Evolutionary conservation across 2,113 vertebrate genomes (phyloP).

Genomic region (Erythrocebus patas): DNA sequence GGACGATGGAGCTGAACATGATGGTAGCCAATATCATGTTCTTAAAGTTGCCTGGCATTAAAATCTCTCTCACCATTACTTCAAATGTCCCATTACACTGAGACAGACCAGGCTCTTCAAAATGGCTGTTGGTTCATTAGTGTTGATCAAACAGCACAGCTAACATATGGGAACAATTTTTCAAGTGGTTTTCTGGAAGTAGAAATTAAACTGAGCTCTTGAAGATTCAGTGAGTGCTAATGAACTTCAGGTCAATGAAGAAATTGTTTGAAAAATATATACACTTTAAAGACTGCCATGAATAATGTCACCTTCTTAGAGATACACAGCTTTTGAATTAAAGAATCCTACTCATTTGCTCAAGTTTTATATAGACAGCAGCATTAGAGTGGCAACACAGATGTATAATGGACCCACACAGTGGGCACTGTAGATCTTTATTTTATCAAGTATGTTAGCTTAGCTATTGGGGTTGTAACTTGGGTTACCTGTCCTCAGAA

Average conservation of each 20-base stretch:
- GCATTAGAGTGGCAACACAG: background rate
- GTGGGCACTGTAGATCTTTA: background rate
- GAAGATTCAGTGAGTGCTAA: constrained; percentile 50
- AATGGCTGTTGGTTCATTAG: background rate
- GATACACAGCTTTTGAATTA: background rate
- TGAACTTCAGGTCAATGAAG: constrained; percentile 49
- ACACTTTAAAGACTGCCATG: background rate
- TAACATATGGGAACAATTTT: background rate
- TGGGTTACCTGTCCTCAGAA: background rate
- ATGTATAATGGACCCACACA: background rate
- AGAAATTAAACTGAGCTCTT: constrained; percentile 18
- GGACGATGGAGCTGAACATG: background rate
- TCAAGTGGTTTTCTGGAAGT: constrained; percentile 1
- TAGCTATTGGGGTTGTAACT: background rate
- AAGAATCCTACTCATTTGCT: constrained; percentile 56
- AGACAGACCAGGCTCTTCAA: background rate
- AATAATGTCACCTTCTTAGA: constrained; percentile 12
- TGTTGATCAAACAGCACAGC: background rate
- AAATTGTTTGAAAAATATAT: background rate
- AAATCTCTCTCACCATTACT: background rate
- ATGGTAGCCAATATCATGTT: background rate
- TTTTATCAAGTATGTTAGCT: background rate
- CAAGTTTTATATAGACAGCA: background rate
- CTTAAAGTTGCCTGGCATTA: background rate
- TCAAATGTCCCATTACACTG: background rate